Evolutionary conservation across 1,140 invertebrate genomes (phyloP).

Genomic region (Adelges cooleyi): DNA sequence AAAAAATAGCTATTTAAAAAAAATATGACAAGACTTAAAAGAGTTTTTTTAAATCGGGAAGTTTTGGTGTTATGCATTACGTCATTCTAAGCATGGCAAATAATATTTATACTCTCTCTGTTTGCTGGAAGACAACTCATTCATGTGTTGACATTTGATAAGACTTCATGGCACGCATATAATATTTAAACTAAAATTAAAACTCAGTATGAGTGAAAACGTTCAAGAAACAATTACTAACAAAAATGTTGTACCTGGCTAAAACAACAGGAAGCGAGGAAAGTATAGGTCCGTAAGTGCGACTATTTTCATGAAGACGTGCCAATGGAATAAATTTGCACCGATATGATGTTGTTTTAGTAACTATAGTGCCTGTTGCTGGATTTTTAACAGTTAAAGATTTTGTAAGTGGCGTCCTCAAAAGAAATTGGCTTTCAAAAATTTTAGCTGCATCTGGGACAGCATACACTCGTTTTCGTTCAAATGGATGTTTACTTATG

Average conservation of each 20-base stretch:
- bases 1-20: no score
- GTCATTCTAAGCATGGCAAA: no score
- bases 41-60: no score
- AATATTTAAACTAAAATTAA: no score
- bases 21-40: no score
- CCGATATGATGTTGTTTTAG: not conserved
- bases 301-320: not conserved
- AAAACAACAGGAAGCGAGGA: not conserved
- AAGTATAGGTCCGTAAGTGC: not conserved
- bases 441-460: not conserved
- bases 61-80: no score
- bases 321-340: slow-evolving; percentile 4
- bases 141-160: no score
- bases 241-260: not conserved
- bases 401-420: not conserved
- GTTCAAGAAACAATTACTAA: not conserved
- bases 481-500: not conserved
- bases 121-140: no score
- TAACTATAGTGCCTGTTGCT: not conserved
- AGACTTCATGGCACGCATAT: no score
- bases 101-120: no score
- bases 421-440: not conserved
- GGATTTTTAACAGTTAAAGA: not conserved
- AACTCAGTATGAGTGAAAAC: no score
- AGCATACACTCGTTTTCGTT: slow-evolving; percentile 5